Evolutionary conservation across 2,888 invertebrate genomes (phyloP).

Genomic region (Panopea generosa): DNA sequence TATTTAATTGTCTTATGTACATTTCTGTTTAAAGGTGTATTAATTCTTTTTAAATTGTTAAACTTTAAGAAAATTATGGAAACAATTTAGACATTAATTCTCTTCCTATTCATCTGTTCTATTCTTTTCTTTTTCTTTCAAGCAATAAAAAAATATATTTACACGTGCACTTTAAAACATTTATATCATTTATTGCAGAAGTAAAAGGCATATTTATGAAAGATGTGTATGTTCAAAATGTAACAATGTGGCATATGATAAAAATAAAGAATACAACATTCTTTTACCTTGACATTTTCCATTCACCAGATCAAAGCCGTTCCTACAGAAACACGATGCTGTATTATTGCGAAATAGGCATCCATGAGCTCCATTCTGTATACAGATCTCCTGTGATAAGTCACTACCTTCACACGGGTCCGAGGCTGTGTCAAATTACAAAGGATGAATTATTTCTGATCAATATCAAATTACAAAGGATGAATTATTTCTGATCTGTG

Average conservation of each 20-base stretch:
- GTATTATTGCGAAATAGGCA: conserved; percentile 8
- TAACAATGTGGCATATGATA: no score
- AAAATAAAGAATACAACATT: no score
- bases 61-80: not conserved
- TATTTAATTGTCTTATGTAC: no score
- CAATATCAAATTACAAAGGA: not conserved
- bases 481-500: no score
- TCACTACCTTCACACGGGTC: conserved; percentile 38
- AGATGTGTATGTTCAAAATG: no score
- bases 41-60: not conserved
- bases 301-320: conserved; percentile 18
- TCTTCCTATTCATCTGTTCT: no score
- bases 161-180: no score
- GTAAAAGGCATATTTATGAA: no score
- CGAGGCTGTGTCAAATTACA: conserved; percentile 10
- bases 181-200: no score
- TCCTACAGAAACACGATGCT: conserved; percentile 41
- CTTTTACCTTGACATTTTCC: conserved; percentile 40
- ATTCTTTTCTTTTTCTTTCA: no score
- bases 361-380: conserved; percentile 20
- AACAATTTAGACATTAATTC: no score
- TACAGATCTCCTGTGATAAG: conserved; percentile 23
- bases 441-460: conserved; percentile 3
- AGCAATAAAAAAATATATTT: no score
- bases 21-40: not conserved